These are phyloP conservation scores for Macroteleia sp. DNA, from an alignment of 2,888 invertebrate genomes.

Conservation along the genomic window DNA sequence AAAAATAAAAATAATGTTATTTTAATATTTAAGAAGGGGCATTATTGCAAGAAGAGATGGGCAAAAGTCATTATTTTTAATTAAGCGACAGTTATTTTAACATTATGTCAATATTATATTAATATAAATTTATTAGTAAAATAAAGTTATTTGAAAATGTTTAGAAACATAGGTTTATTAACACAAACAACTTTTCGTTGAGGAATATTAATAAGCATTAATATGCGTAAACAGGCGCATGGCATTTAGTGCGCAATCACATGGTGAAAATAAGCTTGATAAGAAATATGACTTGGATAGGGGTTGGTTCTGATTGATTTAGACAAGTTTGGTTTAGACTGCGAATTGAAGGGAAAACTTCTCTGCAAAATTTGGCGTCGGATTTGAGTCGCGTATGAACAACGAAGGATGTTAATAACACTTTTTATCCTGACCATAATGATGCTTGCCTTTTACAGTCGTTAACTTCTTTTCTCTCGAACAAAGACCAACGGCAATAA, in stretches of 20 bases:
- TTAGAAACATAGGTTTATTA: no score
- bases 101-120: no score
- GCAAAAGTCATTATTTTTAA: no score
- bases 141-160: no score
- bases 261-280: conserved; percentile 27
- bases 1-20: no score
- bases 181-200: no score
- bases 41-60: no score
- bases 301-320: no score
- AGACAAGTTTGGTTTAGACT: neutral
- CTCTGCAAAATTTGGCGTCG: no score
- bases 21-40: no score
- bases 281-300: conserved; percentile 35
- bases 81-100: no score
- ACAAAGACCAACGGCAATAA: conserved; percentile 45
- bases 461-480: conserved; percentile 40
- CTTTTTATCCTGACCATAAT: conserved; percentile 31
- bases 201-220: conserved; percentile 46
- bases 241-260: conserved; percentile 30
- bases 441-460: conserved; percentile 51
- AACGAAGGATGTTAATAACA: conserved; percentile 23
- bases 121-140: neutral
- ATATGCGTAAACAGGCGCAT: conserved; percentile 23
- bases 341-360: no score
- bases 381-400: conserved; percentile 23